These are phyloP conservation scores for Dastarcus helophoroides DNA, from an alignment of 2,888 invertebrate genomes.

Conservation along the genomic window DNA sequence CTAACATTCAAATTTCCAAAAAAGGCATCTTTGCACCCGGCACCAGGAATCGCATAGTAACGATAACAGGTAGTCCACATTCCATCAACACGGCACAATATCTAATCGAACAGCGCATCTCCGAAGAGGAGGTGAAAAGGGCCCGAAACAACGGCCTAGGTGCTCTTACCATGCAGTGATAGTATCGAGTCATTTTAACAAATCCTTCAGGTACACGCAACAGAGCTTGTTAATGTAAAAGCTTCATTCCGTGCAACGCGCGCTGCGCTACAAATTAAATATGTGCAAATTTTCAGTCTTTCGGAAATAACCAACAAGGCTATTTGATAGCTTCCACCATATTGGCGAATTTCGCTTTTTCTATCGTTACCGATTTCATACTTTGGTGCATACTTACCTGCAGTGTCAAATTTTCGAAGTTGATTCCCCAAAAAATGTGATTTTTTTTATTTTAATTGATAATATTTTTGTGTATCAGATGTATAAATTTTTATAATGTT, in stretches of 20 bases:
- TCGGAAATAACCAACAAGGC: no score
- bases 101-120: conserved; percentile 93
- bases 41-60: conserved; percentile 93
- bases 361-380: background rate
- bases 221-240: conserved; percentile 20
- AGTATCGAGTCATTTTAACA: conserved; percentile 12
- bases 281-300: no score
- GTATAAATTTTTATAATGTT: no score
- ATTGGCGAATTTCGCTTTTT: no score
- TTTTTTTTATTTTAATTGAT: background rate
- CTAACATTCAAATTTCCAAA: conserved; percentile 97
- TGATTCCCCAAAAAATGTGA: conserved; percentile 1
- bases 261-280: no score
- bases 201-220: conserved; percentile 19
- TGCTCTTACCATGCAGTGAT: conserved; percentile 59
- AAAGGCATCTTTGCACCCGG: conserved; percentile 96
- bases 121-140: conserved; percentile 90
- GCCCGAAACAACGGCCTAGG: conserved; percentile 67
- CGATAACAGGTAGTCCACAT: conserved; percentile 81
- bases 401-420: conserved; percentile 1
- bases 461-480: no score
- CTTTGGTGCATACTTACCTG: background rate
- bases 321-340: no score
- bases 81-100: conserved; percentile 87
- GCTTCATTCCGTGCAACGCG: no score